Evolutionary conservation across 2,113 vertebrate genomes (phyloP).

Genomic region (Hylia prasina): DNA sequence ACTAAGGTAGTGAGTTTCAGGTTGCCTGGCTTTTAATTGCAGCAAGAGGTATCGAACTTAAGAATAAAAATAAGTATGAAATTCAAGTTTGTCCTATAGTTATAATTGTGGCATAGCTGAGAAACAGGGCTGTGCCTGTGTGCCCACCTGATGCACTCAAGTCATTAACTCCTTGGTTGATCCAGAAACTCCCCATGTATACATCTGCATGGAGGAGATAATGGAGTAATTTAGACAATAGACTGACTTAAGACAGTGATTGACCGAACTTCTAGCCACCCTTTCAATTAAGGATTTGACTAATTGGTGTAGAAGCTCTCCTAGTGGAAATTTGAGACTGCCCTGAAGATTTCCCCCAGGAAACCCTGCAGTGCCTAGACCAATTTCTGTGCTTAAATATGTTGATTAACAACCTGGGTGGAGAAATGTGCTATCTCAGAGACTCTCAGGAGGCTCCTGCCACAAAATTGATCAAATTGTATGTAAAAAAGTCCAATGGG

Average conservation of each 20-base stretch:
- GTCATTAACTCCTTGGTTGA: conserved; percentile 34
- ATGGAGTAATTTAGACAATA: conserved; percentile 36
- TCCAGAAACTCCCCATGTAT: neutral
- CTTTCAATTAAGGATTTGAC: conserved; percentile 35
- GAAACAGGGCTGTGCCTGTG: neutral
- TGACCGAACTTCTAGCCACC: neutral
- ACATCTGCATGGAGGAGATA: neutral
- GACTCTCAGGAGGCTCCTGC: neutral
- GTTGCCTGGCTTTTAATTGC: neutral
- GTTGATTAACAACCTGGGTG: conserved; percentile 24
- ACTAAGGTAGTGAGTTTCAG: neutral
- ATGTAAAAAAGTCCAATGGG: neutral
- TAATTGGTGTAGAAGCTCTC: conserved; percentile 22
- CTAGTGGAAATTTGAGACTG: neutral
- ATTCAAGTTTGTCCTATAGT: neutral
- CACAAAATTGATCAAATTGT: neutral
- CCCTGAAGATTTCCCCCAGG: conserved; percentile 15
- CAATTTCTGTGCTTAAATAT: conserved; percentile 25
- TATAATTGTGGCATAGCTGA: neutral
- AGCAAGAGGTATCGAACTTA: neutral
- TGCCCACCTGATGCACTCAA: neutral
- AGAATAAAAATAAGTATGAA: neutral
- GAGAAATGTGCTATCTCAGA: neutral
- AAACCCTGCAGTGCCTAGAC: neutral
- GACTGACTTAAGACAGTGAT: neutral